Evolutionary conservation across 2,797 vertebrate genomes (phyloP).

Genomic region (Megaceryle alcyon): DNA sequence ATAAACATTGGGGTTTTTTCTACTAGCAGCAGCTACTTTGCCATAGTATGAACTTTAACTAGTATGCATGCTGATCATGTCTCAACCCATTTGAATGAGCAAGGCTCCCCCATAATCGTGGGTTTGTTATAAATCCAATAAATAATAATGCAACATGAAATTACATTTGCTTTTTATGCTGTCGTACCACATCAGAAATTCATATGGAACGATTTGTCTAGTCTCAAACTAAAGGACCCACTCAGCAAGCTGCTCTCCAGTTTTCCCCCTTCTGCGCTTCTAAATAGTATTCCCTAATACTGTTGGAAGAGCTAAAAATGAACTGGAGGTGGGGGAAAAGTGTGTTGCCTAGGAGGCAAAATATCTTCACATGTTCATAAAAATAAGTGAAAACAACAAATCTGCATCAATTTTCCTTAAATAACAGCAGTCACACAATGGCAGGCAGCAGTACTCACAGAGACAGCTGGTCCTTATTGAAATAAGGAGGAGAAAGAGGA

Average conservation of each 20-base stretch:
- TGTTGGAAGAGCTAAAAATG: slow-evolving; percentile 14
- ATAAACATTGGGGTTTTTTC: background rate
- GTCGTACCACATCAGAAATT: background rate
- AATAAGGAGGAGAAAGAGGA: background rate
- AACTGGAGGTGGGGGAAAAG: background rate
- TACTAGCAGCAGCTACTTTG: background rate
- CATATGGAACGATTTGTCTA: background rate
- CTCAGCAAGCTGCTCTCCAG: slow-evolving; percentile 14
- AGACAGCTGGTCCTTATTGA: background rate
- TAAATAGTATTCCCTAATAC: background rate
- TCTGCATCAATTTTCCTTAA: slow-evolving; percentile 32
- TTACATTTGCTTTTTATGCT: slow-evolving; percentile 26
- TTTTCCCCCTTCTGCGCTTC: background rate
- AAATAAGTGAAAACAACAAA: slow-evolving; percentile 30
- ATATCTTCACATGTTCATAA: background rate
- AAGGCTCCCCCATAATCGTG: background rate
- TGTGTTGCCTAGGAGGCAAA: slow-evolving; percentile 43
- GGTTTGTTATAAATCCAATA: slow-evolving; percentile 32
- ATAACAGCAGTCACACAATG: slow-evolving; percentile 6
- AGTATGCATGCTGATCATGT: background rate
- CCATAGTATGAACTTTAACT: background rate
- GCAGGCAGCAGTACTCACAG: background rate
- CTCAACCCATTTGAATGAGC: background rate
- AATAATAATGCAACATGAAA: slow-evolving; percentile 44
- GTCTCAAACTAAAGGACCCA: background rate